Percentiles rank a stretch among this genome's conserved stretches.
These are phyloP conservation scores for Aphodius sticticus DNA, from an alignment of 2,888 invertebrate species.

Conservation along the genomic window DNA sequence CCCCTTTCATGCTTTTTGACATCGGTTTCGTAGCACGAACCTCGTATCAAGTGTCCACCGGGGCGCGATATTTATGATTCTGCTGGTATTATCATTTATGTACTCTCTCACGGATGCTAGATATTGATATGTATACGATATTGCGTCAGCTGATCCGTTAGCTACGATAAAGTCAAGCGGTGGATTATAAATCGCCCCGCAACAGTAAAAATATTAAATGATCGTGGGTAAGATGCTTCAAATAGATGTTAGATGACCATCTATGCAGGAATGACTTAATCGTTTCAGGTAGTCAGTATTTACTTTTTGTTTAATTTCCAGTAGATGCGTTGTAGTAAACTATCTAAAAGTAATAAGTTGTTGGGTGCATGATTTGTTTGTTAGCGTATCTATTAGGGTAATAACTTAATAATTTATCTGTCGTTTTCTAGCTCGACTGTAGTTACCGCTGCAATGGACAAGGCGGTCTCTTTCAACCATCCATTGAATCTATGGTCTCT, in stretches of 20 bases:
- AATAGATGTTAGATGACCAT: background rate
- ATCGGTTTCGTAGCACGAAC: background rate
- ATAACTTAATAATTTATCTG: conserved; percentile 4
- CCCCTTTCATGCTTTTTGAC: background rate
- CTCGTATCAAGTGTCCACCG: background rate
- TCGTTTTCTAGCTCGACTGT: background rate
- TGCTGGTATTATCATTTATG: background rate
- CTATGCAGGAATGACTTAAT: background rate
- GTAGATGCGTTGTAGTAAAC: background rate
- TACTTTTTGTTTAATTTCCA: background rate
- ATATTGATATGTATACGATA: conserved; percentile 4
- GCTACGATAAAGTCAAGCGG: background rate
- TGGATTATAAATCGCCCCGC: background rate
- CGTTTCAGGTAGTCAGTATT: background rate
- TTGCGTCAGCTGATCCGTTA: conserved; percentile 4
- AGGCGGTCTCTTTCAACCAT: background rate
- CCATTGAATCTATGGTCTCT: background rate
- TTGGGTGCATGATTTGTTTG: background rate
- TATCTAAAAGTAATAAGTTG: background rate
- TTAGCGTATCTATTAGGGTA: background rate
- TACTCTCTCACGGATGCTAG: background rate
- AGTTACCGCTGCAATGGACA: background rate
- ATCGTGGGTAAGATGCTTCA: conserved; percentile 4
- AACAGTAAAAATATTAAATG: background rate
- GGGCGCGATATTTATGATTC: background rate